These are phyloP conservation scores for Enteromius viviparus DNA, from an alignment of 2,797 vertebrate species.

Conservation along the genomic window DNA sequence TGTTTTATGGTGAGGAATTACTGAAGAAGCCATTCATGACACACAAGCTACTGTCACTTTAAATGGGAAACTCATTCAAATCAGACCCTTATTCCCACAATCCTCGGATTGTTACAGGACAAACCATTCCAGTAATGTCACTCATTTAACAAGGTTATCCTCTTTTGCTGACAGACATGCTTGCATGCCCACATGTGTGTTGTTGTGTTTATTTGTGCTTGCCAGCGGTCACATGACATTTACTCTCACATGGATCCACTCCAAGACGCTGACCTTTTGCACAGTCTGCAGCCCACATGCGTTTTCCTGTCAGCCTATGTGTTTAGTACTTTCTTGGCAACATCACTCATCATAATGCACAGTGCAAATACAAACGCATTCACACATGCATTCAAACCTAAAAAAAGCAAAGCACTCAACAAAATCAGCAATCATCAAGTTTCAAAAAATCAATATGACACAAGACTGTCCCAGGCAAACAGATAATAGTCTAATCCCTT, in stretches of 20 bases:
- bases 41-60: constrained; percentile 4
- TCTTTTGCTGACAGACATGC: not conserved
- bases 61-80: not conserved
- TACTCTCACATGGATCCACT: constrained; percentile 37
- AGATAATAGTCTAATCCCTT: not conserved
- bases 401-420: not conserved
- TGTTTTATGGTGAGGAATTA: not conserved
- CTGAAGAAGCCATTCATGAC: not conserved
- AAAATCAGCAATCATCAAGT: not conserved
- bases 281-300: constrained; percentile 7
- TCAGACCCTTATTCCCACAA: constrained; percentile 11
- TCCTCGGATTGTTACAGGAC: not conserved
- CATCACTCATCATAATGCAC: not conserved
- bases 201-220: constrained; percentile 2
- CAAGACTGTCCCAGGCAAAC: not conserved
- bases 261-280: constrained; percentile 51
- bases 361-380: not conserved
- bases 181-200: not conserved
- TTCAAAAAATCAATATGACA: not conserved
- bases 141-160: not conserved
- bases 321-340: not conserved
- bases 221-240: not conserved
- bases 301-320: not conserved
- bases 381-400: not conserved
- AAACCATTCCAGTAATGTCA: not conserved